Conservation (phyloP, 2,797 vertebrate species). For the Chromis chromis region DNA sequence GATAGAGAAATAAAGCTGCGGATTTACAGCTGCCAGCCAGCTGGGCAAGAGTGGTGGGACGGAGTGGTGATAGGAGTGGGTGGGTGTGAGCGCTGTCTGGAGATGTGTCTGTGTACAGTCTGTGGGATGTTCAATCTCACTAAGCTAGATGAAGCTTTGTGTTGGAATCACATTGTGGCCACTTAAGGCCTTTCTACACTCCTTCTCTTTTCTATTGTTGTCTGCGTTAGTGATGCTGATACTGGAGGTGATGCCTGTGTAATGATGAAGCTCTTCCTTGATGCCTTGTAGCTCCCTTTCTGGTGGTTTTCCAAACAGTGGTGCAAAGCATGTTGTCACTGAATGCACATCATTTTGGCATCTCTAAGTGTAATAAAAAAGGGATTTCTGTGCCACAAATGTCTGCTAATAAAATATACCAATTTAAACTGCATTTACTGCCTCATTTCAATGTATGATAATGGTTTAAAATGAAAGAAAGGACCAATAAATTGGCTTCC, state of each 20-base stretch:
- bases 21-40: conserved; percentile 77
- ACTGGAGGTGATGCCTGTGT: background rate
- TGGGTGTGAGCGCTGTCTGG: conserved; percentile 11
- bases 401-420: background rate
- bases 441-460: background rate
- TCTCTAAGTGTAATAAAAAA: background rate
- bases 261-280: background rate
- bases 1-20: conserved; percentile 72
- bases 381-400: background rate
- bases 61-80: conserved; percentile 21
- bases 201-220: conserved; percentile 11
- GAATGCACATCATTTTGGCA: background rate
- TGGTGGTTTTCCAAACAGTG: conserved; percentile 3
- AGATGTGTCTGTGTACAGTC: conserved; percentile 23
- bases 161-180: conserved; percentile 13
- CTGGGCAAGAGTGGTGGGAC: conserved; percentile 46
- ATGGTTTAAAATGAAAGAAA: background rate
- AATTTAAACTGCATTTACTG: background rate
- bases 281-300: background rate
- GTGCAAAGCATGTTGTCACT: background rate
- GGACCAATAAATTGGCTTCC: background rate
- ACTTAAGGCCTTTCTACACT: conserved; percentile 14
- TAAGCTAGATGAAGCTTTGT: conserved; percentile 27
- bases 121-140: conserved; percentile 15
- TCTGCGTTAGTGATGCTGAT: background rate